Evolutionary conservation across 1,140 invertebrate species (phyloP), one percentile per base, ranked within the genome.

Genomic region (Arion vulgaris): DNA sequence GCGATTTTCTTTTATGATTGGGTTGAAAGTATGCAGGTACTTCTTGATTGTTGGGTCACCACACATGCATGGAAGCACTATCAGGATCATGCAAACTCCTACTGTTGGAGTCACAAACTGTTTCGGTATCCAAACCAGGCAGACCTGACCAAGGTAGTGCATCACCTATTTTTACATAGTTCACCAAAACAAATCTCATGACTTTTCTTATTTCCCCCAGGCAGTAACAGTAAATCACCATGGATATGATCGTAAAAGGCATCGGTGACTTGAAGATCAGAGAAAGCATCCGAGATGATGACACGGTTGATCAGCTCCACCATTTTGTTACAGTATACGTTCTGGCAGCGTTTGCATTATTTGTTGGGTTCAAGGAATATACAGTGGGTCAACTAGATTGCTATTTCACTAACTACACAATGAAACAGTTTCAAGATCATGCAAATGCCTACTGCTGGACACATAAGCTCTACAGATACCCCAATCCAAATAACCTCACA

Each of bases 351-450:
- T 94, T 98, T 85, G 95, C 95, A 41, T 62, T 68, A 26, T 90
- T 98, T 82, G 95, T 98, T 81, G 96, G 98, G 83, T 97, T 97
- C 0, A 96, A 95, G 28, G 97, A 98, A 92, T 98, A 95, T 91
- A 96, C 98, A 2, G 97, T 97, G 15, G 95, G 96, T 84, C 97
- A 97, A 26, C 98, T 98, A 84, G 95, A 96, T 84, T 98, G 97
- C 74, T 88, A 87, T 86, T 68, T 69, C 9, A 39, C 19, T 26
- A 80, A 71, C 28, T 28, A 28, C 19, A 51, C 62, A 53, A 34
- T 49, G 66, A 69, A 69, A 38, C 78, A 80, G n/a, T 80, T 80
- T 36, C 83, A 84, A 38, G 62, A 71, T 66, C 80, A 81, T 77
- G 79, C 77, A n/a, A 84, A 78, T 28, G n/a, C 41, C 41, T 81